Percentiles rank a stretch among this genome's conserved stretches.
Evolutionary conservation across 2,797 vertebrate species (phyloP).

Genomic region (Agapornis canus): DNA sequence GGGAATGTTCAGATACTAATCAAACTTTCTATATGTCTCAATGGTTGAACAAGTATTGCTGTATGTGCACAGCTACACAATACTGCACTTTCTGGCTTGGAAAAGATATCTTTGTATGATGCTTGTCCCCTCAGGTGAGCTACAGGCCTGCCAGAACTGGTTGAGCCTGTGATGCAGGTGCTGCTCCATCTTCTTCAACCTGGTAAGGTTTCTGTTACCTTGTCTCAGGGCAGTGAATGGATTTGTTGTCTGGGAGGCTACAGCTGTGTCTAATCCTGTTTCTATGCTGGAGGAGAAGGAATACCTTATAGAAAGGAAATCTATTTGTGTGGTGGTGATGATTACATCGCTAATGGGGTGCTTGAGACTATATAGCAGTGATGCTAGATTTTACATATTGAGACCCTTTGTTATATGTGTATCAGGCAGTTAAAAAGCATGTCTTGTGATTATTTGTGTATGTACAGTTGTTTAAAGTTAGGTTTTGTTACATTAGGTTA

Average conservation of each 20-base stretch:
- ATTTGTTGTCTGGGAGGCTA: not conserved
- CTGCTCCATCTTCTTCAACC: not conserved
- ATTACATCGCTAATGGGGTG: not conserved
- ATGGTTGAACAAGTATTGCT: not conserved
- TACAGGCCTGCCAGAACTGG: not conserved
- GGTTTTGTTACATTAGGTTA: not conserved
- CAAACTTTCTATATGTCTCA: not conserved
- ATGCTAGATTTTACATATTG: not conserved
- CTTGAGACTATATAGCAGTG: not conserved
- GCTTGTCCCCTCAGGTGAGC: not conserved
- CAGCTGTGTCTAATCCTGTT: not conserved
- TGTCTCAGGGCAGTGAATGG: not conserved
- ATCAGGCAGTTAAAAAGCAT: not conserved
- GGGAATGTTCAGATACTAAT: not conserved
- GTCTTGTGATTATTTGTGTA: not conserved
- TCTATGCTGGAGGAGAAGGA: not conserved
- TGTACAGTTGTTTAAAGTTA: not conserved
- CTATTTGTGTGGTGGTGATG: not conserved
- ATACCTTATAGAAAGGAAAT: not conserved
- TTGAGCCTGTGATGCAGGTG: not conserved
- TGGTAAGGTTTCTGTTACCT: not conserved
- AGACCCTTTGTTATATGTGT: not conserved
- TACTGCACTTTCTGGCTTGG: not conserved
- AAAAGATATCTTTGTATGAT: not conserved
- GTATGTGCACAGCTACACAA: rapidly evolving